phyloP scores from a whole-genome alignment of 2,888 invertebrate species.

The Ornithoptera alexandrae region DNA sequence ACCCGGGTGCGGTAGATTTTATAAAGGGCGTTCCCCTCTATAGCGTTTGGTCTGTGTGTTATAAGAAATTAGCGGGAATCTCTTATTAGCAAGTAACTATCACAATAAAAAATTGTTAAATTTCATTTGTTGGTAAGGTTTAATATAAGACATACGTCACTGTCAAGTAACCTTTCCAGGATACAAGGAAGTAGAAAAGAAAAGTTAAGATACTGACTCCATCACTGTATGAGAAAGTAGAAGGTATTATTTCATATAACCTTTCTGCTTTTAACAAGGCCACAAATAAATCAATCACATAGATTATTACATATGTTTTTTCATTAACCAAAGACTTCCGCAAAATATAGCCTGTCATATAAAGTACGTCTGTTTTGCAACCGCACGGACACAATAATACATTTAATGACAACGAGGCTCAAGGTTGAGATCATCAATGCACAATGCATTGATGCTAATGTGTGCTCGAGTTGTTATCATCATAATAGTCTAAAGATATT shows the following conservation, averaged over 20 bases:
- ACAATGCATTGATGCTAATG: slow-evolving; percentile 16
- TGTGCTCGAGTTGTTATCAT: slow-evolving; percentile 1
- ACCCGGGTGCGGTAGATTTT: slow-evolving; percentile 66
- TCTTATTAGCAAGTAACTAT: not conserved
- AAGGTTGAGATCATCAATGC: slow-evolving; percentile 25
- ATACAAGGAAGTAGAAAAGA: too few species aligned
- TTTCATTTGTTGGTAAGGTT: too few species aligned
- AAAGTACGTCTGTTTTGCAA: slow-evolving; percentile 27
- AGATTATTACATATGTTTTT: slow-evolving; percentile 24
- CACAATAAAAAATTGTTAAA: too few species aligned
- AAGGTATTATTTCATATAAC: not conserved
- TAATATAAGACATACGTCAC: too few species aligned
- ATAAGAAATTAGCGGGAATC: slow-evolving; percentile 42
- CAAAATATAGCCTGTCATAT: slow-evolving; percentile 25
- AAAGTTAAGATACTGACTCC: too few species aligned
- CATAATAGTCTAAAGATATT: not conserved
- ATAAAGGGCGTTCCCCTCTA: slow-evolving; percentile 74
- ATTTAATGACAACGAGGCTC: slow-evolving; percentile 22
- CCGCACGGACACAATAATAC: slow-evolving; percentile 23
- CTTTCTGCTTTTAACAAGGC: not conserved
- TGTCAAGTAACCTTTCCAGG: too few species aligned
- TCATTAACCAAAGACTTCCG: slow-evolving; percentile 28
- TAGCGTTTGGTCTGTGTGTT: slow-evolving; percentile 42
- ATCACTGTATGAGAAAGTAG: not conserved
- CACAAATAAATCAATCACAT: slow-evolving; percentile 2